Percentiles rank a stretch among this genome's conserved stretches.
Conservation (phyloP, 2,797 vertebrate genomes). For the Spinibarbus caldwelli region DNA sequence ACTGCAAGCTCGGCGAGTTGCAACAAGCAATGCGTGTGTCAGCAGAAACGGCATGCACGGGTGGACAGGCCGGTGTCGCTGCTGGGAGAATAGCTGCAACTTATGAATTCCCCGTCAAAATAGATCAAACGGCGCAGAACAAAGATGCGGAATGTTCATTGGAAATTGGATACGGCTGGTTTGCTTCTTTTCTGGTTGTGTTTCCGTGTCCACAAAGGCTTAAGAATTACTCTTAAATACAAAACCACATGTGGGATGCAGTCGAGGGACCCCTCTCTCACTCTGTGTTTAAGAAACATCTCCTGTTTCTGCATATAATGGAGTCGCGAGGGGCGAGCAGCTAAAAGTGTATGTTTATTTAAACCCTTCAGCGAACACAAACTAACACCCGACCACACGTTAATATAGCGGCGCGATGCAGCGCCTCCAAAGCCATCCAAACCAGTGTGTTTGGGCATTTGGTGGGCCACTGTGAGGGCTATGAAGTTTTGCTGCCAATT, state of each 20-base stretch:
- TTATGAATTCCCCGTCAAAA: slow-evolving; percentile 58
- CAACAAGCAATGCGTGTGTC: slow-evolving; percentile 71
- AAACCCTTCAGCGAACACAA: slow-evolving; percentile 22
- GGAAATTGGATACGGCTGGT: slow-evolving; percentile 61
- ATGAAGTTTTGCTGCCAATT: neutral
- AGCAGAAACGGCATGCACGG: slow-evolving; percentile 55
- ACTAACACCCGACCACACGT: slow-evolving; percentile 16
- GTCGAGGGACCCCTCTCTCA: slow-evolving; percentile 54
- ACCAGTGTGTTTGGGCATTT: slow-evolving; percentile 22
- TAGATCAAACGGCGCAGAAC: slow-evolving; percentile 57
- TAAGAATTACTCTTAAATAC: slow-evolving; percentile 63
- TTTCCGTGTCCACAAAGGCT: slow-evolving; percentile 61
- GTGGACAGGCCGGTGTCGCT: neutral
- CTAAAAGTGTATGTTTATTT: slow-evolving; percentile 40
- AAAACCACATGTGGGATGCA: slow-evolving; percentile 65
- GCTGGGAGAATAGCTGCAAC: slow-evolving; percentile 43
- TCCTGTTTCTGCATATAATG: slow-evolving; percentile 48
- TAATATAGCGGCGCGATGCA: slow-evolving; percentile 1
- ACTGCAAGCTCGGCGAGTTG: slow-evolving; percentile 71
- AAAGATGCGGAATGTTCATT: slow-evolving; percentile 62
- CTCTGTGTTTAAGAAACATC: slow-evolving; percentile 52
- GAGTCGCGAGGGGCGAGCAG: slow-evolving; percentile 31
- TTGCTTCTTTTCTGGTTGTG: slow-evolving; percentile 57
- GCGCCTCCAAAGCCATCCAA: neutral
- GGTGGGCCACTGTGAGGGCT: neutral